phyloP scores from a whole-genome alignment of 2,797 vertebrate genomes.

The Dryobates pubescens region DNA sequence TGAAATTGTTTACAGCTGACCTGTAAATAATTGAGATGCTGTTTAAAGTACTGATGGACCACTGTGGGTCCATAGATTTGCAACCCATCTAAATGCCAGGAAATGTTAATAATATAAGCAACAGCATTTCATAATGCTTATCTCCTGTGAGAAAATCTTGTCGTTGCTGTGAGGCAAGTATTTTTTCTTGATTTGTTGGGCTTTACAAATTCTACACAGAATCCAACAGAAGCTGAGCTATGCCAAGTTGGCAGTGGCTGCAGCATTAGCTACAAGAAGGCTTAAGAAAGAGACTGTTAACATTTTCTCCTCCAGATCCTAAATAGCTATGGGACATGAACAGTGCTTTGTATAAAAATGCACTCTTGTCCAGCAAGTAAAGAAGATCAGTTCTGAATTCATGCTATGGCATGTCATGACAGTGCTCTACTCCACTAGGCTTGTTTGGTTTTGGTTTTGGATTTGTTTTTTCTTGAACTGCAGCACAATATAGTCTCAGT shows the following conservation, averaged over 20 bases:
- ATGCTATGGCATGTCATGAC: neutral
- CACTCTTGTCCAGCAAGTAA: conserved; percentile 48
- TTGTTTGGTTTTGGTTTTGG: too few relatives aligned
- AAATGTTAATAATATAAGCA: conserved; percentile 9
- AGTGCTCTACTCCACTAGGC: neutral
- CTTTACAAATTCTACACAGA: conserved; percentile 57
- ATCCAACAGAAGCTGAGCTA: conserved; percentile 48
- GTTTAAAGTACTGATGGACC: neutral
- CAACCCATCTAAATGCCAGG: neutral
- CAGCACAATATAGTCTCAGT: neutral
- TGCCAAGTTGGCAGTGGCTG: conserved; percentile 68
- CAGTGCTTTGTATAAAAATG: conserved; percentile 68
- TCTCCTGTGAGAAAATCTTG: conserved; percentile 45
- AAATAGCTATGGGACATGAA: conserved; percentile 68
- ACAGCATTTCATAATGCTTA: conserved; percentile 2
- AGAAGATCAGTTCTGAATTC: conserved; percentile 60
- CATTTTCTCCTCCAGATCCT: conserved; percentile 69
- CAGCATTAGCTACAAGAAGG: conserved; percentile 71
- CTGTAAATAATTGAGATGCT: neutral
- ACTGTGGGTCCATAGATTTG: neutral
- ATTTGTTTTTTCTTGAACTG: neutral
- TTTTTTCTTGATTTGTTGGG: conserved; percentile 62
- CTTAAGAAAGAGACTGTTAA: conserved; percentile 75
- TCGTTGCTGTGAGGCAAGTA: conserved; percentile 35
- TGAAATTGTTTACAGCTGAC: too few relatives aligned